A percentile compares a stretch with the other conserved stretches of the same genome.
phyloP scores from a whole-genome alignment of 1,140 invertebrate genomes.

The Augochlora pura region DNA sequence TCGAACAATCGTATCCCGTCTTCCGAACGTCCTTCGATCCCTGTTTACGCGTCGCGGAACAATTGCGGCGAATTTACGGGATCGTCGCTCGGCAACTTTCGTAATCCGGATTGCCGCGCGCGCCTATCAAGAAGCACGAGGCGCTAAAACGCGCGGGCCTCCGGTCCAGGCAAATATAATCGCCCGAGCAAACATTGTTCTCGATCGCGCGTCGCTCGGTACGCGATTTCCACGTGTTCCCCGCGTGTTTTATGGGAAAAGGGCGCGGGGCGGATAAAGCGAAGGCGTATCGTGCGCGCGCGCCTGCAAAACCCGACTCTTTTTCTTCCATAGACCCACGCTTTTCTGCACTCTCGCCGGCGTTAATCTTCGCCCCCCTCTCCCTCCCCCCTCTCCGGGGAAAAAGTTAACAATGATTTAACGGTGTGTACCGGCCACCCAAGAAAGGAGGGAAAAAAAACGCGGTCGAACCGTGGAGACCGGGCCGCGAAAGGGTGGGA shows the following conservation, averaged over 20 bases:
- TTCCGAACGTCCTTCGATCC: too few relatives aligned
- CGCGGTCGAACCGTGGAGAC: not conserved
- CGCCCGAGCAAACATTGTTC: not conserved
- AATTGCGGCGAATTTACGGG: too few relatives aligned
- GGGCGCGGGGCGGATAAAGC: not conserved
- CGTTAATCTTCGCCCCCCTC: constrained; percentile 17
- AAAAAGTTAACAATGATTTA: constrained; percentile 45
- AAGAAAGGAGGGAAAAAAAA: not conserved
- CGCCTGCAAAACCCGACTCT: constrained; percentile 11
- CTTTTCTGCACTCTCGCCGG: not conserved
- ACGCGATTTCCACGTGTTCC: not conserved
- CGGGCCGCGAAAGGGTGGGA: too few relatives aligned
- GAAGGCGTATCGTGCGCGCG: constrained; percentile 6
- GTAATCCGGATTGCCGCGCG: not conserved
- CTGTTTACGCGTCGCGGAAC: too few relatives aligned
- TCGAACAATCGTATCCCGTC: too few relatives aligned
- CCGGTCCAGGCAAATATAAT: not conserved
- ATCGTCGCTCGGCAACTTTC: not conserved
- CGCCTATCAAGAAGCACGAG: not conserved
- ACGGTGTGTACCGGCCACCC: not conserved
- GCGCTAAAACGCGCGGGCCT: too few relatives aligned
- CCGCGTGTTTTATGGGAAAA: not conserved
- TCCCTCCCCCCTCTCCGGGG: too few relatives aligned
- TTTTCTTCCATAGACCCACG: constrained; percentile 6
- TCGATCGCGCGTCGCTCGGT: not conserved